These are phyloP conservation scores for Macquaria ambigua DNA, from an alignment of 2,113 vertebrate species.

Conservation along the genomic window DNA sequence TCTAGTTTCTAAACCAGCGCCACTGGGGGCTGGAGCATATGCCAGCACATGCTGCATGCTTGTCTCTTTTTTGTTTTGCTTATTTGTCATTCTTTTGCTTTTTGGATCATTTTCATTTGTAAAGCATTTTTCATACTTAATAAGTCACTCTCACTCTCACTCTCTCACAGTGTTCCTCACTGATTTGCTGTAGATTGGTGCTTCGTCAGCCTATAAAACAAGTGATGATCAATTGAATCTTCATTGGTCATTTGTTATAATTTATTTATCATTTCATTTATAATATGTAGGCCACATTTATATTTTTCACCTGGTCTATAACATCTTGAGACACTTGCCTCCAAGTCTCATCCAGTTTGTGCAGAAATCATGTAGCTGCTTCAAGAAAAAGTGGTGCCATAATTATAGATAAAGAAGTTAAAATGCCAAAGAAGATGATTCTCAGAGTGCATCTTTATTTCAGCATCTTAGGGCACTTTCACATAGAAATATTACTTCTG, in stretches of 20 bases:
- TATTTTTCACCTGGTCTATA: background rate
- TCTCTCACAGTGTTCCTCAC: background rate
- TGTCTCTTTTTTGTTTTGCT: background rate
- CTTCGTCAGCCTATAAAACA: background rate
- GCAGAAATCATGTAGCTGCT: background rate
- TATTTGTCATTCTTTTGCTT: background rate
- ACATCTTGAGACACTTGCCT: background rate
- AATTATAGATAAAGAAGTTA: background rate
- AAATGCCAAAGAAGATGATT: background rate
- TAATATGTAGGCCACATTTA: background rate
- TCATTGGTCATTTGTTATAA: background rate
- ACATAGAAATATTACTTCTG: background rate
- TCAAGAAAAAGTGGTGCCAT: background rate
- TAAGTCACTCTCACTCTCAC: too few relatives aligned
- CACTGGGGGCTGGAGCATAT: background rate
- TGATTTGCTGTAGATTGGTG: background rate
- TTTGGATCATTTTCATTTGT: background rate
- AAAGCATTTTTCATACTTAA: background rate
- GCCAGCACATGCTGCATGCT: background rate
- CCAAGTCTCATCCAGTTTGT: background rate
- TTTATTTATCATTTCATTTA: background rate
- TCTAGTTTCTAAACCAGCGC: background rate
- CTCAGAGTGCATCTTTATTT: background rate
- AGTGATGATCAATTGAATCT: background rate
- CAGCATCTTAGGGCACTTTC: background rate